Evolutionary conservation across 2,113 vertebrate species (phyloP).

Genomic region (Calidris pygmaea): DNA sequence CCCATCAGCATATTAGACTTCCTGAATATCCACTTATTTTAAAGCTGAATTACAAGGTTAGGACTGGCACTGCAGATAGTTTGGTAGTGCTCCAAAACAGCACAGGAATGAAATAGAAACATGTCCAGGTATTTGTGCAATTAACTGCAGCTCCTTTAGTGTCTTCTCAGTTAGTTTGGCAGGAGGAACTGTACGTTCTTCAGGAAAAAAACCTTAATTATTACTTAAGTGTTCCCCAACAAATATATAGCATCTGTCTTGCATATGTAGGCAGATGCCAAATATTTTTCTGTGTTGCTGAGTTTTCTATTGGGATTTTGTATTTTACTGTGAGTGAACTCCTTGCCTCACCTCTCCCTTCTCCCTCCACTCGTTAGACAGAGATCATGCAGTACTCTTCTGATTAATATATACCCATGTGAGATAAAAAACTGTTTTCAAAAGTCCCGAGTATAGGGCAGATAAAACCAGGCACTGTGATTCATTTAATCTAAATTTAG

Average conservation of each 20-base stretch:
- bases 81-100: neutral
- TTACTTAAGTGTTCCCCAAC: neutral
- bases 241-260: neutral
- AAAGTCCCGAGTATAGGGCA: neutral
- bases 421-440: neutral
- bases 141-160: neutral
- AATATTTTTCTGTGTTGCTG: neutral
- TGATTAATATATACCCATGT: neutral
- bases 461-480: neutral
- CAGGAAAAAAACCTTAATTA: neutral
- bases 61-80: neutral
- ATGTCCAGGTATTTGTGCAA: neutral
- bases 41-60: neutral
- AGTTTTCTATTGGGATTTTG: neutral
- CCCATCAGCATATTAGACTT: neutral
- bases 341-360: neutral
- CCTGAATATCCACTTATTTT: neutral
- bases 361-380: accelerated
- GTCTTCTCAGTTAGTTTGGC: neutral
- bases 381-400: neutral
- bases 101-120: neutral
- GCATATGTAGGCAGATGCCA: neutral
- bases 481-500: neutral
- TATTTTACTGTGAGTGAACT: neutral
- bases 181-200: neutral